Evolutionary conservation across 2,797 vertebrate genomes (phyloP), one percentile per base, ranked within the genome.

Genomic region (Schizopygopsis malacanthus): DNA sequence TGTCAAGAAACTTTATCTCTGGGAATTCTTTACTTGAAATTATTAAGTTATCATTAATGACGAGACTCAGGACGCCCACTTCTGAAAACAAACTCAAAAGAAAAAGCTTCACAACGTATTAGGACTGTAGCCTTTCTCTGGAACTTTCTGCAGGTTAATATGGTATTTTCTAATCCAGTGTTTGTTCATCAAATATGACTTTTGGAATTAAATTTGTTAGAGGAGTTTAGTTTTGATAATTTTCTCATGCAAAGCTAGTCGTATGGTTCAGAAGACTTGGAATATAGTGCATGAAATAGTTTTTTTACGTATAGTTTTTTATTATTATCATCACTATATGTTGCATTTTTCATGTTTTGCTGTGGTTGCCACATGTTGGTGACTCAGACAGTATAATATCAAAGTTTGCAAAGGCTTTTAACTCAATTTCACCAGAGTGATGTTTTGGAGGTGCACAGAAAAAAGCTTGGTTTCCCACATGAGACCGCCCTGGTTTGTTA

Each of bases 21-120:
- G 12, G 37, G 25, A 70, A 25, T 65, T 71, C 16, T 83, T 50
- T 20, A 9, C 12, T 77, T 52, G 18, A 47, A 83, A 80, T 39
- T 28, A 43, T 67, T 61, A 71, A 43, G 63, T 71, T 87, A 78
- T 75, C 69, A 83, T 82, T 86, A 71, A 77, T 59, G 43, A 52
- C 20, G 33, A 63, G 28, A 87, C 76, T 76, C 45, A 72, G 12
- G 41, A 76, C 20, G 50, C 77, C 59, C 37, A 84, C 61, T 56
- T 84, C 39, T 85, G 28, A 85, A 81, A 37, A 75, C 43, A 65
- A 78, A 75, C 33, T 37, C 13, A 39, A n/a, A 20, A 41, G 81
- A 73, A 22, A 43, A 37, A 72, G 18, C 4, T 50, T 22, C 16
- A 73, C 22, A 41, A 13, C 12, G 41, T 3, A 71, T 22, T 7